Evolutionary conservation across 2,113 vertebrate species (phyloP).

Genomic region (Thymallus thymallus): DNA sequence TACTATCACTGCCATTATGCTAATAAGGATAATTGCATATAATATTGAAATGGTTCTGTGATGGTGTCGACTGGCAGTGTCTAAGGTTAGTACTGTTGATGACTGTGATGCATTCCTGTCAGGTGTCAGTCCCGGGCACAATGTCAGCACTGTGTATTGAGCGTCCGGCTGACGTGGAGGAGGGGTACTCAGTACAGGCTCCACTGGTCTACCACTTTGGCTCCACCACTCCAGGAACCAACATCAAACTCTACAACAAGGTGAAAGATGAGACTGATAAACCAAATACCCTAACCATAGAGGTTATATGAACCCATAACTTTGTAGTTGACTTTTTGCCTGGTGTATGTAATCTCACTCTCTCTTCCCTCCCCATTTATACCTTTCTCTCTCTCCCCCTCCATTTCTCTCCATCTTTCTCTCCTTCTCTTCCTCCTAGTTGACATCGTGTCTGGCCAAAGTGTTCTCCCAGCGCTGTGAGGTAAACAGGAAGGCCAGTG

Average conservation of each 20-base stretch:
- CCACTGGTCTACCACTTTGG: constrained; percentile 97
- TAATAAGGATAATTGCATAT: too few species aligned
- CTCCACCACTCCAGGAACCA: constrained; percentile 94
- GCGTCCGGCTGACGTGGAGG: constrained; percentile 93
- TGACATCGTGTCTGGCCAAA: constrained; percentile 89
- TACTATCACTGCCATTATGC: too few species aligned
- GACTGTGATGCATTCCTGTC: neutral
- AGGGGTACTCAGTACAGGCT: constrained; percentile 97
- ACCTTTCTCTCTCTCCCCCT: neutral
- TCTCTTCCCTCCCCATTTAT: constrained; percentile 1
- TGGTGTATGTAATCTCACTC: neutral
- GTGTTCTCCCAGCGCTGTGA: constrained; percentile 97
- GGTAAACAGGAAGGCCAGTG: constrained; percentile 90
- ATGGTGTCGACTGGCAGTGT: neutral
- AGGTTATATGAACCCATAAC: neutral
- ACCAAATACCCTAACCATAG: neutral
- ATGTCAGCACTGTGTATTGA: constrained; percentile 94
- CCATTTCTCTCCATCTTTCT: neutral
- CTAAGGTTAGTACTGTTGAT: neutral
- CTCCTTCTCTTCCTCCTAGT: constrained; percentile 58
- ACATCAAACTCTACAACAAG: constrained; percentile 99
- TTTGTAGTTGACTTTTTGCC: neutral
- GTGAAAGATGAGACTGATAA: constrained; percentile 57
- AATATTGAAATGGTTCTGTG: too few species aligned
- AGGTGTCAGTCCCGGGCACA: constrained; percentile 93